These are phyloP conservation scores for Hephaestus fuliginosus DNA, from an alignment of 2,797 vertebrate genomes.

Conservation along the genomic window DNA sequence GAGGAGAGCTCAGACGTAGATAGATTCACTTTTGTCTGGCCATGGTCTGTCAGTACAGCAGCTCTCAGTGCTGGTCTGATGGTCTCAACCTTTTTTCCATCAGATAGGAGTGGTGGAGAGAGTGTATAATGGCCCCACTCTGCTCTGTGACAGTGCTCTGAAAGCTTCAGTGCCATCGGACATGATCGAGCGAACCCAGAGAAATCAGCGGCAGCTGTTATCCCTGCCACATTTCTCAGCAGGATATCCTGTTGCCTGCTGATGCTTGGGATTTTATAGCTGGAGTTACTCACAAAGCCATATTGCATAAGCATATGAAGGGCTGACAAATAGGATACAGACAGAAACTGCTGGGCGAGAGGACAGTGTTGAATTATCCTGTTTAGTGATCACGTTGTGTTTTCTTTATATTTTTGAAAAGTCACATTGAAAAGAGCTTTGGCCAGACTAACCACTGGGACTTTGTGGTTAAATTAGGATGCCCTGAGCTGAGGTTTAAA, in stretches of 20 bases:
- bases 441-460: background rate
- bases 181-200: slow-evolving; percentile 60
- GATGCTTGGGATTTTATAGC: slow-evolving; percentile 52
- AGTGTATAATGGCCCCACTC: slow-evolving; percentile 67
- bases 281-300: slow-evolving; percentile 51
- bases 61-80: slow-evolving; percentile 58
- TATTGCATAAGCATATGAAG: slow-evolving; percentile 46
- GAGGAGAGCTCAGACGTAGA: slow-evolving; percentile 40
- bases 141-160: slow-evolving; percentile 59
- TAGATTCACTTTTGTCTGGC: slow-evolving; percentile 62
- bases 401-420: background rate
- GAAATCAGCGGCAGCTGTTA: slow-evolving; percentile 66
- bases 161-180: slow-evolving; percentile 65
- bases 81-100: slow-evolving; percentile 66
- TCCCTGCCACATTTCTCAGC: slow-evolving; percentile 64
- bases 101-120: slow-evolving; percentile 53
- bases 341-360: slow-evolving; percentile 13
- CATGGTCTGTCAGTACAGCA: slow-evolving; percentile 37
- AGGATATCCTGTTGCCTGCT: slow-evolving; percentile 69
- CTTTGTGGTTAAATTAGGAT: background rate
- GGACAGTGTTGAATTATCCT: slow-evolving; percentile 12
- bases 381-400: background rate
- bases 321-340: slow-evolving; percentile 28
- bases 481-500: background rate
- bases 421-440: background rate